Base-by-base conservation (phyloP, 2,888 invertebrate genomes). In the Tribolium freemani region DNA sequence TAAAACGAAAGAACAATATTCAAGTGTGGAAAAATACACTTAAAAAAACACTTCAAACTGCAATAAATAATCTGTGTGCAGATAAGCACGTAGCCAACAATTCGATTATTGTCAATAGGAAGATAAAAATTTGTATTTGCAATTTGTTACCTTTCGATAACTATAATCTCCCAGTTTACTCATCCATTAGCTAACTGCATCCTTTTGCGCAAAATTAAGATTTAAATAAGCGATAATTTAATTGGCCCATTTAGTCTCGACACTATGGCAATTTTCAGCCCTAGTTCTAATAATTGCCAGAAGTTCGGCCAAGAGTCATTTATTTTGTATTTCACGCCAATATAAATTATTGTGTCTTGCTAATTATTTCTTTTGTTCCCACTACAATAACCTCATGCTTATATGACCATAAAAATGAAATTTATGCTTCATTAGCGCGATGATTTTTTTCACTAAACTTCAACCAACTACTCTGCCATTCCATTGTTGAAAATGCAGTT, bases 51-150 rank as follows among this genome's bases (percentile, higher is more conserved):
- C 6, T 54, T 60, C 38, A 38, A 56, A 46, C n/a, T 56, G 66
- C 66, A 66, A 50, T 38, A 50, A 44, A 54, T 64, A 54, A 44
- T 64, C 53, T 64, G 50, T 68, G 68, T 68, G 68, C 3, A 50
- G 57, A 68, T 68, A 58, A 57, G 68, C 68, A 68, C 68, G 68
- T 68, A 57, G 68, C 30, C 57, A 48, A 54, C 26, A 50, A 16
- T 48, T 10, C 26, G 45, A 20, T 16, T 50, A 51, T 31, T 38
- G 10, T 9, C 58, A 58, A 45, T 58, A 38, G 9, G 16, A n/a
- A 54, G 51, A 66, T 66, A 51, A 30, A 60, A 50, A 61, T 61
- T 10, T 57, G 26, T 57, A 16, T 57, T 57, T 44, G 16, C 16
- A 11, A 57, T 57, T 57, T 57, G 57, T n/a, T 54, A 57, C 9